phyloP scores from a whole-genome alignment of 2,113 vertebrate genomes.

The Pavo muticus region DNA sequence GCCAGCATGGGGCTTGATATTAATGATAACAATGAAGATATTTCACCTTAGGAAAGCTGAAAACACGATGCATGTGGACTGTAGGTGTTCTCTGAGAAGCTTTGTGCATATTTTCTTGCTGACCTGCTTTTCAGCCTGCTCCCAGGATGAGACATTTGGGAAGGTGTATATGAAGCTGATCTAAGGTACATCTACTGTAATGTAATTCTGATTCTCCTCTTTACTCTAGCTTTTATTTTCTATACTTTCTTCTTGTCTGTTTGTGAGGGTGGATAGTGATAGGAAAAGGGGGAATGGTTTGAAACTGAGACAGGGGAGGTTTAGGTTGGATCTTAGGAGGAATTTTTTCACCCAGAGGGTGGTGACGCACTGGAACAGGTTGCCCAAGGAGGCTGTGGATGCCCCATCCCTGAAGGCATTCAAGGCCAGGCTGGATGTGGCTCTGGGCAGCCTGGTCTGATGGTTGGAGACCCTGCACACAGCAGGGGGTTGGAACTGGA shows the following conservation, averaged over 20 bases:
- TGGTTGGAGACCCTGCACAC: no score
- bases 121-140: neutral
- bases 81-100: neutral
- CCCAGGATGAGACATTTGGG: neutral
- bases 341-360: no score
- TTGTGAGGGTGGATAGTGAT: no score
- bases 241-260: neutral
- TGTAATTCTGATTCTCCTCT: neutral
- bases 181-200: neutral
- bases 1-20: neutral
- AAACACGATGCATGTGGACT: neutral
- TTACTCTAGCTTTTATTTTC: neutral
- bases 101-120: neutral
- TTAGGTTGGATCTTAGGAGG: no score
- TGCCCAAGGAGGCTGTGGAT: no score
- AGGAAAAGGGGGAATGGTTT: no score
- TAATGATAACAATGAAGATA: neutral
- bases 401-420: no score
- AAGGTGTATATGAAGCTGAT: neutral
- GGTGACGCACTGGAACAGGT: no score
- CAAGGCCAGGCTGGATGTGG: no score
- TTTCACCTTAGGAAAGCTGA: neutral
- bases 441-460: no score
- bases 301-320: no score
- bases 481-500: no score